These are phyloP conservation scores for Nebria ingens DNA, from an alignment of 1,140 invertebrate genomes.

Conservation along the genomic window DNA sequence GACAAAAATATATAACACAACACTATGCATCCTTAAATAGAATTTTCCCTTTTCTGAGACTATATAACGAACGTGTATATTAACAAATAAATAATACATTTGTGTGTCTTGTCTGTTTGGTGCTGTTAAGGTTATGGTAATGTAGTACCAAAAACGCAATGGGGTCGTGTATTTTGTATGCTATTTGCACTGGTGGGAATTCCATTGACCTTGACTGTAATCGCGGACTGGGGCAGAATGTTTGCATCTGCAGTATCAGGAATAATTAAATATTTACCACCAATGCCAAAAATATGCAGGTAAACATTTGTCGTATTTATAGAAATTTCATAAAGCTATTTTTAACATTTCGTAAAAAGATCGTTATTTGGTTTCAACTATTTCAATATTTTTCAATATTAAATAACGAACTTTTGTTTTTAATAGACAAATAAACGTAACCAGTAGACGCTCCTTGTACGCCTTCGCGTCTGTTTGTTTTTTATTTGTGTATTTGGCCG, in stretches of 20 bases:
- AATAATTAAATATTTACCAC: constrained; percentile 47
- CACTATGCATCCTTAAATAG: no score
- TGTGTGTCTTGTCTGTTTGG: no score
- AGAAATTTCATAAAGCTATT: neutral
- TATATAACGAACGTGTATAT: no score
- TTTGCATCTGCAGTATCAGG: constrained; percentile 70
- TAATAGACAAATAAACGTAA: constrained; percentile 12
- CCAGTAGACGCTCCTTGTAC: constrained; percentile 39
- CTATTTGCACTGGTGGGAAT: constrained; percentile 88
- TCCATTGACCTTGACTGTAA: constrained; percentile 83
- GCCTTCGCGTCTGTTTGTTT: constrained; percentile 60
- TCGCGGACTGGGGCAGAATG: constrained; percentile 81
- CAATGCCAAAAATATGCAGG: constrained; percentile 26
- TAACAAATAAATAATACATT: no score
- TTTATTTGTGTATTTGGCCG: constrained; percentile 65
- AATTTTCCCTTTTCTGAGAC: no score
- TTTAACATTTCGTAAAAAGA: neutral
- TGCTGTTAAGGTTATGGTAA: constrained; percentile 80
- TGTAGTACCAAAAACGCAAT: constrained; percentile 77
- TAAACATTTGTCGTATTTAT: constrained; percentile 15
- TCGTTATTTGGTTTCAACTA: no score
- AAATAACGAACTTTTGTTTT: no score
- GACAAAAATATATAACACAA: no score
- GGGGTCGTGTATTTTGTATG: constrained; percentile 82
- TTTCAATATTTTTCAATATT: no score